These are phyloP conservation scores for Pelodytes ibericus DNA, from an alignment of 2,797 vertebrate genomes.

Conservation along the genomic window DNA sequence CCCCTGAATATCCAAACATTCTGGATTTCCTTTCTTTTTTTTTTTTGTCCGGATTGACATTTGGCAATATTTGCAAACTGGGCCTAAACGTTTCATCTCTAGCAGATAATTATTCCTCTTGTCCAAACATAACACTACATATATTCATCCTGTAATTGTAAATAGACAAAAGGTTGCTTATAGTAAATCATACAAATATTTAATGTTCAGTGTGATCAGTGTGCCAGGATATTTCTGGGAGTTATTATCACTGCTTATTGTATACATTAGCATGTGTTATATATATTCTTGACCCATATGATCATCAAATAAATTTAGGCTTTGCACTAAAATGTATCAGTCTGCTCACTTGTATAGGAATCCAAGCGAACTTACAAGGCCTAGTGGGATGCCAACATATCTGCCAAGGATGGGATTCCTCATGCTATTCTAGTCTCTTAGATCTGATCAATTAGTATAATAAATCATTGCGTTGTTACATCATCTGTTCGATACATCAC, in stretches of 20 bases:
- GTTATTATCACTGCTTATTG: neutral
- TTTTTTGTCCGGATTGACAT: no score
- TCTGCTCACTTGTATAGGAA: neutral
- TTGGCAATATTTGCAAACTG: neutral
- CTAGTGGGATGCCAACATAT: neutral
- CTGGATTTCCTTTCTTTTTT: no score
- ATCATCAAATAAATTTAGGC: no score
- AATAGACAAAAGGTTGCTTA: neutral
- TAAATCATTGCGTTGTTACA: conserved; percentile 7
- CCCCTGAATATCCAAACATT: no score
- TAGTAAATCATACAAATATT: neutral
- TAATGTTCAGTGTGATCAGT: neutral
- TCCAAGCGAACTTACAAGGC: neutral
- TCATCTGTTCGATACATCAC: conserved; percentile 15
- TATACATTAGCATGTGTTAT: neutral
- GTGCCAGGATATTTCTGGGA: neutral
- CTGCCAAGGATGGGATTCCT: neutral
- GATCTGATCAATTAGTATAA: no score
- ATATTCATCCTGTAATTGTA: neutral
- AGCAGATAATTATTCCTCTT: neutral
- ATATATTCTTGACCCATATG: no score
- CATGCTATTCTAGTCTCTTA: no score
- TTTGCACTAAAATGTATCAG: neutral
- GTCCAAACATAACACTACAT: neutral
- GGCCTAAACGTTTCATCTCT: neutral